phyloP scores from a whole-genome alignment of 2,888 invertebrate genomes.

The Andricus curvator region DNA sequence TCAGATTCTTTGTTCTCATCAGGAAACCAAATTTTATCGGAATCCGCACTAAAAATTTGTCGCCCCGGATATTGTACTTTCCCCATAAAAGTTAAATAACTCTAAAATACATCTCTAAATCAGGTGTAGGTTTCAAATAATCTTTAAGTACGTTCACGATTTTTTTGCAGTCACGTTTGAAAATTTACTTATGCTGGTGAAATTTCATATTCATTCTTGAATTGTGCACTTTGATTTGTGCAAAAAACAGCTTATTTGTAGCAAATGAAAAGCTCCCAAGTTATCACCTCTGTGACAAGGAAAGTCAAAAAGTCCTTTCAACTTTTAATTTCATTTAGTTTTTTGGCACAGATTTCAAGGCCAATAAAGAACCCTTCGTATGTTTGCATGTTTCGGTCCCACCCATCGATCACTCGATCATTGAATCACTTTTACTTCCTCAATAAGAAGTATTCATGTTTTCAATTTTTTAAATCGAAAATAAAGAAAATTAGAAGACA shows the following conservation, averaged over 20 bases:
- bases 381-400: not conserved
- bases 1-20: too few species aligned
- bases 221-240: not conserved
- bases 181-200: not conserved
- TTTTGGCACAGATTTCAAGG: not conserved
- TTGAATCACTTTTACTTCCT: constrained; percentile 1
- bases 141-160: constrained; percentile 29
- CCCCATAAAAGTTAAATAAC: too few species aligned
- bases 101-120: too few species aligned
- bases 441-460: not conserved
- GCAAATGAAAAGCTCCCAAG: too few species aligned
- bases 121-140: constrained; percentile 18
- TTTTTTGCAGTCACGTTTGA: constrained; percentile 33
- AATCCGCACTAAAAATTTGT: too few species aligned
- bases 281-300: too few species aligned
- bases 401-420: constrained; percentile 5
- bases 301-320: too few species aligned
- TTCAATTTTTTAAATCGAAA: not conserved
- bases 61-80: too few species aligned
- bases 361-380: not conserved
- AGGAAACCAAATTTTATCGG: too few species aligned
- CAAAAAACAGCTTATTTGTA: not conserved
- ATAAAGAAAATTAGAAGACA: not conserved
- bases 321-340: not conserved
- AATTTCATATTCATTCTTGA: not conserved